A percentile compares a stretch with the other conserved stretches of the same genome.
Evolutionary conservation across 2,113 vertebrate species (phyloP).

Genomic region (Regulus satrapa): DNA sequence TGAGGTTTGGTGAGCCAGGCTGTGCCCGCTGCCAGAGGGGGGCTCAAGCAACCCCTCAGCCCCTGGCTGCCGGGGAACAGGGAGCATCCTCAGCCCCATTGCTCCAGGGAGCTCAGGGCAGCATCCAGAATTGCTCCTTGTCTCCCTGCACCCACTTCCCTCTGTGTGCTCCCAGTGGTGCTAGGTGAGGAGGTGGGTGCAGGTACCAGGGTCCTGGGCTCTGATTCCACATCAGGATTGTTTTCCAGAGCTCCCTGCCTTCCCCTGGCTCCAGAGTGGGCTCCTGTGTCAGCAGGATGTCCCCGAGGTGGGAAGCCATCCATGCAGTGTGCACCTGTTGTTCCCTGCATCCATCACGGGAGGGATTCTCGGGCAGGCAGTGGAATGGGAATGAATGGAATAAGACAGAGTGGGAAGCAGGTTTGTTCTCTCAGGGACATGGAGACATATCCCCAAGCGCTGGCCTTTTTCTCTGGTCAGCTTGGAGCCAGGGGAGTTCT

Average conservation of each 20-base stretch:
- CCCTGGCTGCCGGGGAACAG: not conserved
- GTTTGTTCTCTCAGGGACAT: not conserved
- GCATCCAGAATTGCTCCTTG: fast-evolving
- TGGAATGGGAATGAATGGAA: not conserved
- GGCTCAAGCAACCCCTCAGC: not conserved
- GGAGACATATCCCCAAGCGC: not conserved
- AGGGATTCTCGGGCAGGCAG: not conserved
- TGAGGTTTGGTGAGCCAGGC: not conserved
- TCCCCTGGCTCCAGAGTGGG: not conserved
- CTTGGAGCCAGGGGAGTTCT: not conserved
- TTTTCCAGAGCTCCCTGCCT: not conserved
- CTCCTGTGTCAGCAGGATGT: fast-evolving
- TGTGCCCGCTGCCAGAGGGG: fast-evolving
- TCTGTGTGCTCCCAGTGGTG: not conserved
- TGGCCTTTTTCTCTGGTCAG: not conserved
- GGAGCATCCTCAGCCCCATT: fast-evolving
- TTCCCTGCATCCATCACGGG: fast-evolving
- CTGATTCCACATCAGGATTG: not conserved
- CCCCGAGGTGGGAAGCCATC: not conserved
- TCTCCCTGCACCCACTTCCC: not conserved
- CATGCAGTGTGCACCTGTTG: fast-evolving
- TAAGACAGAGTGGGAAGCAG: not conserved
- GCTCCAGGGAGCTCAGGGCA: not conserved
- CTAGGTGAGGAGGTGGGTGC: not conserved
- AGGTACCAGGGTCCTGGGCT: not conserved